Evolutionary conservation across 2,888 invertebrate species (phyloP).

Genomic region (Corythucha ciliata): DNA sequence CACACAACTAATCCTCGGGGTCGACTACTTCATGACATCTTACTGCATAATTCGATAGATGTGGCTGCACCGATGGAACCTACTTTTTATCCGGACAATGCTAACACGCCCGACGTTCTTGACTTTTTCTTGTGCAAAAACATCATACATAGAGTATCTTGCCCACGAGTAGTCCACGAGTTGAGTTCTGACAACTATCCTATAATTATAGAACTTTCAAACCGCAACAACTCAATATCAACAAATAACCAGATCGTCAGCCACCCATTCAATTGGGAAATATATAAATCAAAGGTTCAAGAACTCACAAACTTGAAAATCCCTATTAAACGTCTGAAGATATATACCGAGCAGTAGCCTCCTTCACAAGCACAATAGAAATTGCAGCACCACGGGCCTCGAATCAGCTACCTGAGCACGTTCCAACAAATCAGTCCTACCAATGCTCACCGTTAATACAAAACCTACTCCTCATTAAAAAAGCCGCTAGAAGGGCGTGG

Average conservation of each 20-base stretch:
- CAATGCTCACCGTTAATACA: background rate
- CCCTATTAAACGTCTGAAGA: background rate
- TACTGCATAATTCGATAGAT: background rate
- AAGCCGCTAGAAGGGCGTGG: background rate
- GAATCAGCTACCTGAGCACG: background rate
- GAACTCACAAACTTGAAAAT: background rate
- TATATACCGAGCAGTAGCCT: background rate
- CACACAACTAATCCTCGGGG: constrained; percentile 9
- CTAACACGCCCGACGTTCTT: constrained; percentile 1
- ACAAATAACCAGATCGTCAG: too few species aligned
- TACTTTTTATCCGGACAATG: constrained; percentile 1
- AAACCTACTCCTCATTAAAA: background rate
- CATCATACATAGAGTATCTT: background rate
- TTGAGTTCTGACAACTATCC: constrained; percentile 13
- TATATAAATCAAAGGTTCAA: background rate
- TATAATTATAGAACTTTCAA: background rate
- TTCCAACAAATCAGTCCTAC: background rate
- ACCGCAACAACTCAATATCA: background rate
- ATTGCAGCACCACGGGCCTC: background rate
- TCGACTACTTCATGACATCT: background rate
- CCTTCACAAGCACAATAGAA: background rate
- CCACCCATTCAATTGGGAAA: background rate
- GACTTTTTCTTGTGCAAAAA: constrained; percentile 10
- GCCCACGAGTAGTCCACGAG: constrained; percentile 5
- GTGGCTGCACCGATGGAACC: constrained; percentile 1